These are phyloP conservation scores for Lepas anatifera DNA, from an alignment of 2,888 invertebrate species.

Conservation along the genomic window DNA sequence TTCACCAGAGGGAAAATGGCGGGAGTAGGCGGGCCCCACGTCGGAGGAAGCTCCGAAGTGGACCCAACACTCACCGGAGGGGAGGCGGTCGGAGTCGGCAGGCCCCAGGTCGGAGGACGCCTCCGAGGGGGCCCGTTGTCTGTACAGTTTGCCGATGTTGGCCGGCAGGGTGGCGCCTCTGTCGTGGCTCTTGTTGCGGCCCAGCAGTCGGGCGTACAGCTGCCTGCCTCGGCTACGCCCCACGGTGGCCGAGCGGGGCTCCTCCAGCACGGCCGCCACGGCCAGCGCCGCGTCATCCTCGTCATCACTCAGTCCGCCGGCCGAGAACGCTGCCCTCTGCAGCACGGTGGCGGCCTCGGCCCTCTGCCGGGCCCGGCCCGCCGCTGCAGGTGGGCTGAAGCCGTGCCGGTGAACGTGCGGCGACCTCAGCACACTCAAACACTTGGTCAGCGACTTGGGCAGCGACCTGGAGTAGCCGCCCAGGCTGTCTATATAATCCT, in stretches of 20 bases:
- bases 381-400: not conserved
- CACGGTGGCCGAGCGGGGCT: not conserved
- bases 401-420: not conserved
- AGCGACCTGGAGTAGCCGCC: conserved; percentile 6
- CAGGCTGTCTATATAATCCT: not conserved
- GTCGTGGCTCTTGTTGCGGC: not conserved
- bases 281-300: no score
- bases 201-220: not conserved
- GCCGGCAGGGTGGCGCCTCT: not conserved
- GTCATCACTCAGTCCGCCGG: no score
- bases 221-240: not conserved
- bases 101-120: not conserved
- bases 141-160: not conserved
- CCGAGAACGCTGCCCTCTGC: no score
- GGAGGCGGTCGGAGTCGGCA: not conserved
- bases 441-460: conserved; percentile 3
- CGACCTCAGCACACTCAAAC: not conserved
- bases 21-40: no score
- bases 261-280: not conserved
- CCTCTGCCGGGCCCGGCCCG: not conserved
- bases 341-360: not conserved
- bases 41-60: no score
- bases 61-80: no score
- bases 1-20: not conserved
- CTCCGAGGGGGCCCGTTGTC: not conserved